Base-by-base conservation (phyloP, 2,888 invertebrate genomes). In the Ellobium chinense region DNA sequence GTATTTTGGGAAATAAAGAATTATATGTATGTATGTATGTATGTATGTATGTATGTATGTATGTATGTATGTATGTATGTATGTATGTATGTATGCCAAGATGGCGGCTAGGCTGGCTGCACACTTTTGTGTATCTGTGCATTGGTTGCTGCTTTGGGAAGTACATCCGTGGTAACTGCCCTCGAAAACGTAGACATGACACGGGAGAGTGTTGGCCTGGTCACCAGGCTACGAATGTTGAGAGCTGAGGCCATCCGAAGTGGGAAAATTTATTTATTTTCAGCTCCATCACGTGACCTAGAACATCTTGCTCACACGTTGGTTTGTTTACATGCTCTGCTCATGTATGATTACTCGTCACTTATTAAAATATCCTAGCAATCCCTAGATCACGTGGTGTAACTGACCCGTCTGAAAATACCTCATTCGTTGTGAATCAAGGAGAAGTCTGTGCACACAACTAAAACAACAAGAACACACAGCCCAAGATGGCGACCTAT, bases 11-110 rank as follows among this genome's bases (percentile, higher is more conserved):
- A n/a, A n/a, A n/a, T n/a, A n/a, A n/a, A n/a, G n/a, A n/a, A 46
- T 46, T 46, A 46, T 46, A 46, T 46, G 46, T 46, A 46, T 46
- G 46, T 46, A 46, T 12, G 46, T 46, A 46, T 46, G 46, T 46
- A 46, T 46, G 46, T 46, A 46, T 46, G 46, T 46, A 46, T 12
- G 46, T 46, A 7, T 46, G 60, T 60, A 60, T 60, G 60, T 60
- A 60, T 60, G n/a, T 60, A 60, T 60, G 60, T 60, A 60, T 60
- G 60, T 60, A 60, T 60, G 60, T 60, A 60, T 14, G 60, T 60
- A 60, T 60, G 60, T 60, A 60, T 60, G 9, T 46, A 46, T 46
- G 46, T 46, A 18, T 46, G 9, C 46, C 46, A n/a, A 18, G 46
- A 46, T 46, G 60, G n/a, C n/a, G n/a, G 60, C 60, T 24, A 9